Conservation (phyloP, 2,797 vertebrate genomes). For the Heliangelus exortis region DNA sequence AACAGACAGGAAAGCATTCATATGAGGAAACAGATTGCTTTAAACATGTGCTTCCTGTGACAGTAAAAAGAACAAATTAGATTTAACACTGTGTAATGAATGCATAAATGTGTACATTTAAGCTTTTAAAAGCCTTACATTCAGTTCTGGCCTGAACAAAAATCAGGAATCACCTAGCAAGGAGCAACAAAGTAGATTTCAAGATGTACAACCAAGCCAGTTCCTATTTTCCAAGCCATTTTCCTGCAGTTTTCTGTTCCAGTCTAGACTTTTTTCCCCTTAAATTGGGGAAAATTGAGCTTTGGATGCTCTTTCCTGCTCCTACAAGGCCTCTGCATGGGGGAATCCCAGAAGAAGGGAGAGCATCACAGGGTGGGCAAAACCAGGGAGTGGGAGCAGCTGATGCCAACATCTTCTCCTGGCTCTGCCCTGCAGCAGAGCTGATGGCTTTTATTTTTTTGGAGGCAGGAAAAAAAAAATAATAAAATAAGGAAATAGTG, state of each 20-base stretch:
- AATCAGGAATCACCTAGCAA: slow-evolving; percentile 51
- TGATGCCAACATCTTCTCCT: slow-evolving; percentile 54
- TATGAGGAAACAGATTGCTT: slow-evolving; percentile 83
- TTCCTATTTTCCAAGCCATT: not conserved
- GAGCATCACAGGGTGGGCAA: not conserved
- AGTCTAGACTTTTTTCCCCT: not conserved
- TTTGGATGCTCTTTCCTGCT: not conserved
- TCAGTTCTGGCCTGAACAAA: slow-evolving; percentile 73
- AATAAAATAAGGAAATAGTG: not conserved
- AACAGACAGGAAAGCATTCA: slow-evolving; percentile 80
- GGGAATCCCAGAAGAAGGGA: not conserved
- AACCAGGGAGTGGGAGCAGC: slow-evolving; percentile 54
- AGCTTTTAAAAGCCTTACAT: slow-evolving; percentile 75
- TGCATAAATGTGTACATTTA: slow-evolving; percentile 76
- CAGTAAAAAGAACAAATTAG: slow-evolving; percentile 83
- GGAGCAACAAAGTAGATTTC: not conserved
- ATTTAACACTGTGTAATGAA: slow-evolving; percentile 75
- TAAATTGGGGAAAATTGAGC: not conserved
- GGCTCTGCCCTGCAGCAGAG: slow-evolving; percentile 37
- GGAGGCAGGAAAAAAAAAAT: not conserved
- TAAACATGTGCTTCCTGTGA: slow-evolving; percentile 83
- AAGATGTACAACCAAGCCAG: not conserved
- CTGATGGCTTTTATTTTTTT: not conserved
- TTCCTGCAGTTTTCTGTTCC: not conserved
- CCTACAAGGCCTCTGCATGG: not conserved